Evolutionary conservation across 2,113 vertebrate species (phyloP), one percentile per base, ranked within the genome.

Genomic region (Archocentrus centrarchus): DNA sequence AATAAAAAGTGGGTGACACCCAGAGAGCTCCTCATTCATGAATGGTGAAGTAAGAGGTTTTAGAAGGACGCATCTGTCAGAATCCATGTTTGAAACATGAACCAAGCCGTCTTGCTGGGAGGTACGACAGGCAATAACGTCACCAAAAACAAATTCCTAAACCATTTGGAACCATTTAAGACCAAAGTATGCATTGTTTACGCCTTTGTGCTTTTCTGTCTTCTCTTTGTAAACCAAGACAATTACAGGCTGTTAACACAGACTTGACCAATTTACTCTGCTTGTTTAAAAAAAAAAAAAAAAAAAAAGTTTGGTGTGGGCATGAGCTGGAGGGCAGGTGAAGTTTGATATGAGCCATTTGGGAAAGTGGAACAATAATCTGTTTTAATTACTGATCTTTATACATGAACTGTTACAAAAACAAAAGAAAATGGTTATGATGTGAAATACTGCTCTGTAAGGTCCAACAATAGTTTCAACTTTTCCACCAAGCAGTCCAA

Each of bases 91-190:
- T 61, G 17, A 59, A 20, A 55, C 53, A 75, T 24, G 9, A 39
- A 59, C 24, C 27, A n/a, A n/a, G 17, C 20, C 10, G 18, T 32
- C 68, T 32, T 73, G 68, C 53, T 55, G 18, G 53, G 27, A 82
- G 37, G 24, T 27, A 35, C 63, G 41, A 53, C 11, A 30, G 44
- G 47, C 14, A 53, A 15, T 22, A 18, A 78, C 53, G 9, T 77
- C 70, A 59, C 81, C 37, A 53, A 55, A 37, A 80, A 84, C 75
- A 86, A 81, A 73, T 83, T 62, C 64, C 44, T 75, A 18, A 47
- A 79, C 55, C 81, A 86, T 89, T 86, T 86, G 80, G 80, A 84
- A 41, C 17, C 70, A 77, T 85, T 88, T 86, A 81, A 61, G 73
- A 80, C 4, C n/a, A 77, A 63, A 79, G n/a, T 18, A 62, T 37